Conservation (phyloP, 2,888 invertebrate genomes). For the Lysandra coridon region DNA sequence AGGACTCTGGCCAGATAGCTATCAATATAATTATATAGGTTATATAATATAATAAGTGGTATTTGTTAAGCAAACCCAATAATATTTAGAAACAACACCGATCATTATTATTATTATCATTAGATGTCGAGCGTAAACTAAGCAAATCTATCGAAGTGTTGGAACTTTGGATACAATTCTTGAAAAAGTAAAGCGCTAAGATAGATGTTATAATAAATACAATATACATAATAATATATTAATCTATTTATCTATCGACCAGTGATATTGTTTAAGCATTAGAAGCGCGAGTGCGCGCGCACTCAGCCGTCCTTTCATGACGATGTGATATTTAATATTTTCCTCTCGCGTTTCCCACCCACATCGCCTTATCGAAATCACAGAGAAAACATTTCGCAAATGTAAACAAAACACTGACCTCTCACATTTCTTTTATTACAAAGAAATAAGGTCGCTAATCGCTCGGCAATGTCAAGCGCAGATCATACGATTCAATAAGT, state of each 20-base stretch:
- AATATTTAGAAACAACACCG: no score
- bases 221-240: neutral
- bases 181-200: no score
- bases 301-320: conserved; percentile 38
- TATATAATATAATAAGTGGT: no score
- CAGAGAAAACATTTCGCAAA: conserved; percentile 46
- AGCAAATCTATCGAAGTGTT: no score
- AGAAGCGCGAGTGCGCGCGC: conserved; percentile 32
- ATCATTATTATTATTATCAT: no score
- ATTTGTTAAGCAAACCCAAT: no score
- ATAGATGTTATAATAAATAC: no score
- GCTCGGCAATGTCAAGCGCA: conserved; percentile 29
- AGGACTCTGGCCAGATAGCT: no score
- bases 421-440: conserved; percentile 36
- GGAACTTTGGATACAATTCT: no score
- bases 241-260: neutral
- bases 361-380: conserved; percentile 50
- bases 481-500: conserved; percentile 36
- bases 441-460: conserved; percentile 37
- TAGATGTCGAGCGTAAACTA: no score
- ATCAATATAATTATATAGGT: no score
- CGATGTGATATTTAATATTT: conserved; percentile 37
- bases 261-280: neutral
- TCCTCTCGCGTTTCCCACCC: conserved; percentile 49
- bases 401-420: conserved; percentile 40